These are phyloP conservation scores for Chloroceryle aenea DNA, from an alignment of 2,113 vertebrate species.

Conservation along the genomic window DNA sequence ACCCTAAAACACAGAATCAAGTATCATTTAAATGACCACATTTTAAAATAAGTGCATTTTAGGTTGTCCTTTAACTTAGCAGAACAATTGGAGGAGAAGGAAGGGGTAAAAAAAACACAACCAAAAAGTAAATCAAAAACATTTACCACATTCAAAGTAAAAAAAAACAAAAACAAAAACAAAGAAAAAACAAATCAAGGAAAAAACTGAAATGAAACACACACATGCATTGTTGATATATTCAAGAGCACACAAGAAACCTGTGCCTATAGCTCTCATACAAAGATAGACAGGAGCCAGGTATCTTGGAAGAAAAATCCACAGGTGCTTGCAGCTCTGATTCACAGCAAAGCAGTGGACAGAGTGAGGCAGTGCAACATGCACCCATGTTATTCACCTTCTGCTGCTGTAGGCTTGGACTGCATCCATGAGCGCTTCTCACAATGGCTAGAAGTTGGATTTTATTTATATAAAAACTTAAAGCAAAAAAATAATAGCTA, in stretches of 20 bases:
- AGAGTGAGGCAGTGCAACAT: not conserved
- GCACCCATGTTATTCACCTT: not conserved
- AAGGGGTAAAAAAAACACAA: not conserved
- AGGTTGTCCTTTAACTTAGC: not conserved
- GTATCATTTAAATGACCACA: not conserved
- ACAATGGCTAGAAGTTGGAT: not conserved
- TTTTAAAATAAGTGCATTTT: not conserved
- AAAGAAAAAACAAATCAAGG: not conserved
- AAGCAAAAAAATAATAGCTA: too few species aligned
- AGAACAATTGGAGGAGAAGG: not conserved
- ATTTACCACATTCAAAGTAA: not conserved
- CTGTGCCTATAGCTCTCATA: not conserved
- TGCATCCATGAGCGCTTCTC: not conserved
- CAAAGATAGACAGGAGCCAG: not conserved
- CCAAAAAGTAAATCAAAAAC: not conserved
- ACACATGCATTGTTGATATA: not conserved
- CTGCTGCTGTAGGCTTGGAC: rapidly evolving
- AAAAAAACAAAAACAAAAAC: not conserved
- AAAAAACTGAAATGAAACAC: not conserved
- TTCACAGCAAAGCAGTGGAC: not conserved
- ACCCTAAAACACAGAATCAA: not conserved
- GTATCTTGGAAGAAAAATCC: not conserved
- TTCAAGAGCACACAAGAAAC: not conserved
- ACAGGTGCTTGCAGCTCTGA: not conserved
- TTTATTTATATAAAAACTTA: not conserved